Percentiles rank a stretch among this genome's conserved stretches.
These are phyloP conservation scores for Phengaris arion DNA, from an alignment of 2,888 invertebrate genomes.

Conservation along the genomic window DNA sequence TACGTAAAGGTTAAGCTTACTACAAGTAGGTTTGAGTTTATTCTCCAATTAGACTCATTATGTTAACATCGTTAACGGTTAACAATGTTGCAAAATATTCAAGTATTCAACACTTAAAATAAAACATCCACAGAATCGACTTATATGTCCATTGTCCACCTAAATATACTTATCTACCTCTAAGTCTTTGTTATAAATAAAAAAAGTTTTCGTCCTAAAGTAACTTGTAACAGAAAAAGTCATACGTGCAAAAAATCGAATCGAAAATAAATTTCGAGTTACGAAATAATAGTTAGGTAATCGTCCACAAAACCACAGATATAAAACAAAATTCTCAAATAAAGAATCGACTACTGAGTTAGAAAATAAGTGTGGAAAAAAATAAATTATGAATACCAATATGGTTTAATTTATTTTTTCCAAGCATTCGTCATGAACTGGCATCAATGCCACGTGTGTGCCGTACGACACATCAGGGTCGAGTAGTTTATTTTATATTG, in stretches of 20 bases:
- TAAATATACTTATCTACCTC: too few species aligned
- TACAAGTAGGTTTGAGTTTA: conserved; percentile 16
- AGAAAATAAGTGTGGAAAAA: background rate
- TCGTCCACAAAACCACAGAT: too few species aligned
- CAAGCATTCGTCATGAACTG: conserved; percentile 4
- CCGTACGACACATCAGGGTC: conserved; percentile 4
- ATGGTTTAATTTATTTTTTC: background rate
- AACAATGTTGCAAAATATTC: background rate
- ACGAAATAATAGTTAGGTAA: too few species aligned
- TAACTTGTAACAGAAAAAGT: too few species aligned
- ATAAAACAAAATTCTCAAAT: too few species aligned
- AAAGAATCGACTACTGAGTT: too few species aligned
- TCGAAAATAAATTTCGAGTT: too few species aligned
- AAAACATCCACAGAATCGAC: too few species aligned
- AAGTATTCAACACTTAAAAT: background rate
- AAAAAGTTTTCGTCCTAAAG: too few species aligned
- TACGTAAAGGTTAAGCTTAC: conserved; percentile 25
- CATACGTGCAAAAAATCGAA: too few species aligned
- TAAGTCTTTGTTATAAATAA: too few species aligned
- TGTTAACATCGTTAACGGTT: background rate
- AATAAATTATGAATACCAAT: background rate
- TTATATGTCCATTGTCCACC: too few species aligned
- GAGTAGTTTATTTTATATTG: background rate
- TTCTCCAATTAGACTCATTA: conserved; percentile 8
- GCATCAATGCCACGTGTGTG: conserved; percentile 9